Base-by-base conservation (phyloP, 2,113 vertebrate genomes). In the Myiopsitta monachus region DNA sequence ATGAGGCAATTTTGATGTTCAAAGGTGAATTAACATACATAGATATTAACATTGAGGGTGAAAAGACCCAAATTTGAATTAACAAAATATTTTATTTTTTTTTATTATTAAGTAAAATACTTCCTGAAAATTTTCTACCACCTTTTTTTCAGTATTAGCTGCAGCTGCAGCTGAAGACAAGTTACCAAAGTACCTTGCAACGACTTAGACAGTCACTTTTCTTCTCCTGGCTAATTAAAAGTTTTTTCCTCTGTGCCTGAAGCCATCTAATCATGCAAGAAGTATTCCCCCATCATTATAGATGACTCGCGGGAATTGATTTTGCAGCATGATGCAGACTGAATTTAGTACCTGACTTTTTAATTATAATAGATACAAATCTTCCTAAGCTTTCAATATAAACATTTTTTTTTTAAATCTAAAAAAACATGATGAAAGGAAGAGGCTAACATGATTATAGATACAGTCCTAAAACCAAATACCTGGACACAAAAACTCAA, bases 261-360 rank as follows among this genome's bases (percentile, higher is more conserved):
- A 96, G 78, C 81, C 92, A 55, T 59, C 74, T 89, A 80, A 87
- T 89, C 77, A 92, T 38, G 23, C 31, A 93, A 88, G 31, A 89
- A 84, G 59, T 79, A 94, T 90, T 94, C 64, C 87, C 92, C 80
- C 62, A 68, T 90, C 80, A 78, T 93, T 94, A 94, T 11, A 66
- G 61, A 78, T 64, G 78, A 49, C 68, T 51, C 23, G 51, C 19
- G 52, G 51, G 54, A 93, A 88, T 90, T 92, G 90, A 72, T 83
- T 91, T 76, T 88, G 74, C 51, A 46, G 64, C 24, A 55, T 44
- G 64, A 77, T 75, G 43, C 39, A 78, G 64, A 30, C 46, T 75
- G 70, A 89, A 57, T 91, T 94, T 83, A 14, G 2, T 62, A 52
- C 49, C 57, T 90, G 72, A 80, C 44, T 69, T 88, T 83, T 88